Base-by-base conservation (phyloP, 1,140 invertebrate genomes). In the Drosophila seguyi region DNA sequence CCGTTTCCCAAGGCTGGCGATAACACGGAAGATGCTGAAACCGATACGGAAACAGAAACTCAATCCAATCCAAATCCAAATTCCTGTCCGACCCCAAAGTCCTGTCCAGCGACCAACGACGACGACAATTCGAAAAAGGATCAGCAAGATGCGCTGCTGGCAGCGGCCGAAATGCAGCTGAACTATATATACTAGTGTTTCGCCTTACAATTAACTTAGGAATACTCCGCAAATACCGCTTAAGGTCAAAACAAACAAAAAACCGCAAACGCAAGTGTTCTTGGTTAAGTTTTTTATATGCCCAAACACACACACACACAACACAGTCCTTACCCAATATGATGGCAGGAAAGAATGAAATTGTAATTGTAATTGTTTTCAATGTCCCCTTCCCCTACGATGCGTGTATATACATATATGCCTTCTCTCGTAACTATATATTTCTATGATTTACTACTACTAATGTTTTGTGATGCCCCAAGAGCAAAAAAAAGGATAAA, bases 91-190 rank as follows among this genome's bases (percentile, higher is more conserved):
- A 58, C 4, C 10, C 22, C 58, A 16, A 53, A 53, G 50, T 8
- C 18, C 20, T n/a, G 48, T 14, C 18, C 29, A 4, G 29, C 29
- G 29, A 18, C 29, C 29, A 34, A 20, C 6, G 34, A 53, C 3
- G 62, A 68, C 11, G 47, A 31, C 16, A 8, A 27, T 2, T 61
- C 75, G 38, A 59, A 42, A 11, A 67, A 75, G 36, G 63, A 63
- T 60, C 67, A 76, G 34, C 65, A 56, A 52, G 67, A 86, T 69
- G 59, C 79, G 75, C 79, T 87, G 83, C 83, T 83, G 84, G 84
- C 83, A 79, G 82, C 82, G 81, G 73, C 61, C 50, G 68, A 80
- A 47, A 75, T 68, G 53, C 79, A 78, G 56, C 65, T 76, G 38
- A 77, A 77, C 66, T 63, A 47, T 79, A 79, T 75, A 16, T 65